Percentiles rank a stretch among this genome's conserved stretches.
phyloP scores from a whole-genome alignment of 1,140 invertebrate genomes.

The Rhopalosiphum padi region DNA sequence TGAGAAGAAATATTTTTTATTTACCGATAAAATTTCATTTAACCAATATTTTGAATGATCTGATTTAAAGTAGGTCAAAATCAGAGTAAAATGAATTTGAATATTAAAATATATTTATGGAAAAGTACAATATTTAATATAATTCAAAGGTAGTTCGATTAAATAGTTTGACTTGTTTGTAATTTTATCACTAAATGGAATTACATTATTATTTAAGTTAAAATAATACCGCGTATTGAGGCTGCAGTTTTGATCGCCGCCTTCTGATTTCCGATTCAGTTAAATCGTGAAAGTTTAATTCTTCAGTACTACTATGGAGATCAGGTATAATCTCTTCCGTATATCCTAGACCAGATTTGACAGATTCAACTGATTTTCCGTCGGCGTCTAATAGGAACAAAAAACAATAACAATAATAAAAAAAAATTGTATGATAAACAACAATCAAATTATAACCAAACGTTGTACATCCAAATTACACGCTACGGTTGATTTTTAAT shows the following conservation, averaged over 20 bases:
- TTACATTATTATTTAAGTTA: not conserved
- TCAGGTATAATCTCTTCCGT: conserved; percentile 73
- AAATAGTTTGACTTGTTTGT: not conserved
- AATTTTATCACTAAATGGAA: not conserved
- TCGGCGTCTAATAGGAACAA: conserved; percentile 53
- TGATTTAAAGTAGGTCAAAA: not conserved
- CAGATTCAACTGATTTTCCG: conserved; percentile 59
- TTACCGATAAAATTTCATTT: not conserved
- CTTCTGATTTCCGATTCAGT: conserved; percentile 65
- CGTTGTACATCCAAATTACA: not conserved
- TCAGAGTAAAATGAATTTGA: not conserved
- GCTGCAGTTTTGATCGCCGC: conserved; percentile 54
- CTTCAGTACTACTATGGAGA: conserved; percentile 83
- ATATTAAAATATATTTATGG: not conserved
- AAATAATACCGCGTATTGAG: conserved; percentile 57
- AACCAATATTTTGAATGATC: not conserved
- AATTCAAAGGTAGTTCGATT: not conserved
- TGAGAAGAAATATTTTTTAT: not conserved
- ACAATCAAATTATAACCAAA: conserved; percentile 15
- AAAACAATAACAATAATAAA: not conserved
- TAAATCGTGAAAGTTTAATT: conserved; percentile 78
- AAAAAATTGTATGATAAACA: not conserved
- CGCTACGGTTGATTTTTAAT: not conserved
- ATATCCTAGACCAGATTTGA: conserved; percentile 61
- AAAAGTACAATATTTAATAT: not conserved